These are phyloP conservation scores for Leptinotarsa peninsularis DNA, from an alignment of 2,888 invertebrate genomes.

Conservation along the genomic window DNA sequence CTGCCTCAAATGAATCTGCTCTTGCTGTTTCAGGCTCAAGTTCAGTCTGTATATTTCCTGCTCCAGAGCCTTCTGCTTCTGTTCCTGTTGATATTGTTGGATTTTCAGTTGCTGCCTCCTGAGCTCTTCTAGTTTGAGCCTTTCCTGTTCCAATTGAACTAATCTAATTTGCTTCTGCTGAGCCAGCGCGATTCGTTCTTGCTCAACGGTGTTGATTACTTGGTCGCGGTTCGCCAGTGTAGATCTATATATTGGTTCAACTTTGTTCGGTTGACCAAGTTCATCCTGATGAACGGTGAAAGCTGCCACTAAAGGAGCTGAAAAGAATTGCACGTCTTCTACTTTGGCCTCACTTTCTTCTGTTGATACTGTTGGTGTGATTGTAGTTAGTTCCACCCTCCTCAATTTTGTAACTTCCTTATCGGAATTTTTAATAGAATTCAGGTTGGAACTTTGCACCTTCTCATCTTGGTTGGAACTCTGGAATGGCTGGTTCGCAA, in stretches of 20 bases:
- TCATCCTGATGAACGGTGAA: conserved; percentile 89
- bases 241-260: conserved; percentile 77
- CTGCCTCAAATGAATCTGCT: conserved; percentile 57
- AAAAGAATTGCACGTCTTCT: conserved; percentile 82
- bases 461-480: conserved; percentile 41
- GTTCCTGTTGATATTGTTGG: conserved; percentile 51
- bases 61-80: conserved; percentile 77
- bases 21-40: conserved; percentile 69
- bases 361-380: conserved; percentile 74
- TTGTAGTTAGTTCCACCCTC: conserved; percentile 55
- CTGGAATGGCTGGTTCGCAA: conserved; percentile 39
- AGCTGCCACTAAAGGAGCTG: conserved; percentile 85
- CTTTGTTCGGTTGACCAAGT: conserved; percentile 81
- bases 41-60: conserved; percentile 75
- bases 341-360: conserved; percentile 75
- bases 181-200: conserved; percentile 26
- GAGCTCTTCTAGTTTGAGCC: conserved; percentile 45
- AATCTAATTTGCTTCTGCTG: conserved; percentile 35
- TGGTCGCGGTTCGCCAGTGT: conserved; percentile 54
- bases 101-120: conserved; percentile 35
- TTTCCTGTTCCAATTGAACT: conserved; percentile 45
- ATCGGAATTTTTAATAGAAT: conserved; percentile 32
- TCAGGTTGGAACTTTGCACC: conserved; percentile 25
- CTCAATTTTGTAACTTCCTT: conserved; percentile 32
- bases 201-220: conserved; percentile 22